Base-by-base conservation (phyloP, 1,140 invertebrate genomes). In the Oppia nitens region DNA sequence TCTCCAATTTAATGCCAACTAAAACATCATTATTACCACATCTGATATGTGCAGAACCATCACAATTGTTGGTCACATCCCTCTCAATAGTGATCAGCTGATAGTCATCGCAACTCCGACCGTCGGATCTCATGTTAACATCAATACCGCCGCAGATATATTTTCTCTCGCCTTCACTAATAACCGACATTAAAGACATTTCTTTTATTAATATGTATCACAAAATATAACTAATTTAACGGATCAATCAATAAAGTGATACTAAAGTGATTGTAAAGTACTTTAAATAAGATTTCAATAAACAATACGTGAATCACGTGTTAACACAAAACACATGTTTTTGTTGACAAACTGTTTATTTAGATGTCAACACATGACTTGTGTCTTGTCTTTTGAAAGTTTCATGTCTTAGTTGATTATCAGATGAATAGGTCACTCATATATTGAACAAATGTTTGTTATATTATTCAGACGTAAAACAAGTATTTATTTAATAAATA, bases 1-100 rank as follows among this genome's bases (percentile, higher is more conserved):
- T 79, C 75, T 96, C 91, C 59, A 88, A 81, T 78, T 95, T 96
- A 0, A 95, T 81, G 40, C 87, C 87, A 49, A 93, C 89, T 27
- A 96, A 73, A 55, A 96, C 79, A 73, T 96, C 91, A 24, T 45
- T 50, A 57, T 63, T 63, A 64, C 74, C 74, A 62, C 93, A 74
- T 54, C 85, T 74, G 28, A 95, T 71, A 64, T 88, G 76, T 1
- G 89, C 82, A 11, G 90, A 95, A 0, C 92, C 91, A 78, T 83
- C 88, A 14, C 90, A 84, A 73, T 88, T 87, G 40, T 83, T 81
- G 21, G 95, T 83, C 40, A 93, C 75, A 71, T 85, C 83, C 25
- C 86, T 88, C 76, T 95, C 90, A 26, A 96, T 70, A 71, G 93
- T 87, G 73, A 95, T 83, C 2, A 82, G 81, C 60, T 91, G 76